phyloP scores from a whole-genome alignment of 1,140 invertebrate species.

The Trinorchestia longiramus region DNA sequence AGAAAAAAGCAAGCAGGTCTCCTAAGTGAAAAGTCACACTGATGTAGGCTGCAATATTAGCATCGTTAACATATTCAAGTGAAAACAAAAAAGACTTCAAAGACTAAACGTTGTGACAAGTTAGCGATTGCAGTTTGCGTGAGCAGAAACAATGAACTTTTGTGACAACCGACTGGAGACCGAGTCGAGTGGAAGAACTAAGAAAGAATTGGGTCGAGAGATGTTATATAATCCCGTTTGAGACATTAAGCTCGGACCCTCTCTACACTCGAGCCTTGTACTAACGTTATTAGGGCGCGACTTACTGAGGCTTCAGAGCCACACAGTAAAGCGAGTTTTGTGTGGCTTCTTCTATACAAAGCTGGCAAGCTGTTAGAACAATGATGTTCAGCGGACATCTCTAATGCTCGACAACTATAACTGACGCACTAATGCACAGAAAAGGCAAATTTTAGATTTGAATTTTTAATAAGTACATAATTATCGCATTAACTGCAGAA shows the following conservation, averaged over 20 bases:
- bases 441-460: neutral
- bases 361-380: neutral
- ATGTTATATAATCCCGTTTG: slow-evolving; percentile 38
- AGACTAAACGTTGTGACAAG: neutral
- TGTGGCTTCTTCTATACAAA: slow-evolving; percentile 29
- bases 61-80: neutral
- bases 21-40: neutral
- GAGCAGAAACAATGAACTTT: neutral
- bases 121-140: neutral
- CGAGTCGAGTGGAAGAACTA: neutral
- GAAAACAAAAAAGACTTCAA: neutral
- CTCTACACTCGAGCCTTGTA: slow-evolving; percentile 25
- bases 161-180: neutral
- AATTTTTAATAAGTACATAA: neutral
- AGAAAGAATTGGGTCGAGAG: neutral
- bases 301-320: slow-evolving; percentile 41
- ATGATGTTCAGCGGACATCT: neutral
- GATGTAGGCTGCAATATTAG: neutral
- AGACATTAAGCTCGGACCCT: slow-evolving; percentile 23
- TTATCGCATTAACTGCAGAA: neutral
- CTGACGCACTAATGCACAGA: neutral
- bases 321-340: slow-evolving; percentile 29
- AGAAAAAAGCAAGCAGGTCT: neutral
- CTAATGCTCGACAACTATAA: neutral
- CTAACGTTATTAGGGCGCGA: slow-evolving; percentile 41